Base-by-base conservation (phyloP, 37 sponge, comb jelly and placozoan species). In the Amphimedon queenslandica region DNA sequence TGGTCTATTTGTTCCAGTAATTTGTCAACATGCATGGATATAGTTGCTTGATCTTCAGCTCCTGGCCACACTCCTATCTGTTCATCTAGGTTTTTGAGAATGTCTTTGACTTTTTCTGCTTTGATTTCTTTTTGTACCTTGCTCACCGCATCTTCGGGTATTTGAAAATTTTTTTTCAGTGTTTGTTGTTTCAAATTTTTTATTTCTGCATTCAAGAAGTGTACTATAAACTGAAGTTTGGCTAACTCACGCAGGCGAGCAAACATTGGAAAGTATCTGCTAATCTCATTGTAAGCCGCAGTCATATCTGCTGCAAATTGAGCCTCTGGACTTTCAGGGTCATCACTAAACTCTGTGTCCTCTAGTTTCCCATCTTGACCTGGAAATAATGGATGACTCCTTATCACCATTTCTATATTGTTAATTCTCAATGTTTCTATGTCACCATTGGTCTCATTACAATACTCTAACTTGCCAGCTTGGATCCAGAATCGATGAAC, bases 221-320 rank as follows among this genome's bases (percentile, higher is more conserved):
- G 27, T 34, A 1, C 57, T 16, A 82, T 2, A 33, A 89, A 36
- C 58, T 75, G 76, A 29, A 88, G 67, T 61, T 83, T 88, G 27
- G 16, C 53, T 3, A 88, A 72, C 42, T 88, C 80, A 13, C 63
- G 41, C 40, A 88, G 76, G 23, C 84, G 69, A 29, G 72, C 77
- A 83, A 88, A 88, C 68, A 88, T 68, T 28, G 84, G 90, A 67
- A 88, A 83, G 39, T 79, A 67, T 1, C 27, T 11, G 3, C 67
- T 70, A 35, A 88, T 34, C 55, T 74, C 79, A 34, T 73, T 38
- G 51, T 88, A 88, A 66, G 74, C 33, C 13, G 25, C 25, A 27
- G 84, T 88, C 0, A 88, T 27, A 63, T 79, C 90, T 23, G 3
- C 42, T 21, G 90, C 84, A 88, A 88, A 88, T 40, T 78, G 51